These are phyloP conservation scores for Dicycla oo DNA, from an alignment of 2,888 invertebrate species.

Conservation along the genomic window DNA sequence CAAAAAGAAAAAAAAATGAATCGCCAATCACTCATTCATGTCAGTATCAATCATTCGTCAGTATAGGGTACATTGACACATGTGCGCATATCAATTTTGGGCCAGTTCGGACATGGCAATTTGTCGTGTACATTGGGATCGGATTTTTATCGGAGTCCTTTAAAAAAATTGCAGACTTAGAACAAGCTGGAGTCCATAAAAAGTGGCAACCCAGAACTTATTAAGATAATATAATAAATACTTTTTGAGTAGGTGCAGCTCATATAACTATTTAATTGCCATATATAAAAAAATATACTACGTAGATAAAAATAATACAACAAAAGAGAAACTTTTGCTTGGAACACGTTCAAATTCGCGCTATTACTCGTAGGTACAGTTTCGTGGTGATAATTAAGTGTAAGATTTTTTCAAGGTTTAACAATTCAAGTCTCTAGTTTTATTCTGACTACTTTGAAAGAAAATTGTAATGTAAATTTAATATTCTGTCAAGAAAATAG, in stretches of 20 bases:
- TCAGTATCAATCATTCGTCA: constrained; percentile 51
- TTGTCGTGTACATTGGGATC: constrained; percentile 64
- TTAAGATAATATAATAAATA: no score
- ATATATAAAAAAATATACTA: no score
- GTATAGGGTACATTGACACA: constrained; percentile 49
- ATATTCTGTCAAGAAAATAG: not conserved
- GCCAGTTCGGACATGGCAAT: constrained; percentile 61
- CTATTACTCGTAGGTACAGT: no score
- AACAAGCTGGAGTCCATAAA: not conserved
- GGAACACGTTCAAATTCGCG: not conserved
- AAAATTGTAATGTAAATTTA: no score
- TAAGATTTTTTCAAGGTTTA: not conserved
- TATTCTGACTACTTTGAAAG: not conserved
- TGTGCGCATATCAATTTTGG: constrained; percentile 50
- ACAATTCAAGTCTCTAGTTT: not conserved
- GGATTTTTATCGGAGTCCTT: constrained; percentile 55
- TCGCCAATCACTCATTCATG: constrained; percentile 27
- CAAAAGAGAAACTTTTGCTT: not conserved
- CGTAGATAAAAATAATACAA: no score
- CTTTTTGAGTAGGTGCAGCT: not conserved
- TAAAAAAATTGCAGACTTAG: constrained; percentile 26
- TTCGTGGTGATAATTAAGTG: not conserved
- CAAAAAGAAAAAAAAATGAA: constrained; percentile 46
- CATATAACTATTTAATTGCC: not conserved
- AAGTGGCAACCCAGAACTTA: not conserved